phyloP scores from a whole-genome alignment of 53 echinoderm and acorn worm species.

The Antedon mediterranea region DNA sequence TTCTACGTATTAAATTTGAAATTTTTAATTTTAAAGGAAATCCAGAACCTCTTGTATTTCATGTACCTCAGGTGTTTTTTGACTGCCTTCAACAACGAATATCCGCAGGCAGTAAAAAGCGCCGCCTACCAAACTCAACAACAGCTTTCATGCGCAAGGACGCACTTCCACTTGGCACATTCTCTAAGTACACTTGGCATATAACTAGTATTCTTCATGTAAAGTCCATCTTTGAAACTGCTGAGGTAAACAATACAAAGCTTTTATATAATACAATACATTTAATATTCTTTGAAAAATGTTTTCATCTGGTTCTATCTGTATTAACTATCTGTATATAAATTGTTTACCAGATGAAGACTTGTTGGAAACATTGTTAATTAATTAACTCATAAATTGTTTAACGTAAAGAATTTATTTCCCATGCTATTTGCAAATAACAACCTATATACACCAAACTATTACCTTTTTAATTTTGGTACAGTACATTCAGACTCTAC shows the following conservation, averaged over 20 bases:
- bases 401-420: no score
- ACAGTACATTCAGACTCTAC: no score
- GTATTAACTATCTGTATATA: no score
- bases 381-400: no score
- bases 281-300: no score
- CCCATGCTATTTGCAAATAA: no score
- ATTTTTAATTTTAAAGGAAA: slow-evolving; percentile 24
- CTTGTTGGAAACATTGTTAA: no score
- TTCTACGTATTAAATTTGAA: not conserved
- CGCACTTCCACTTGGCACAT: slow-evolving; percentile 83
- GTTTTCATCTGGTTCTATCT: no score
- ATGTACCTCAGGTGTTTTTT: slow-evolving; percentile 86
- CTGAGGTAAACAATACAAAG: slow-evolving; percentile 47
- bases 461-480: no score
- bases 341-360: no score
- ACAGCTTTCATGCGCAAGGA: slow-evolving; percentile 90
- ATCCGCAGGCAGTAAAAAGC: slow-evolving; percentile 61
- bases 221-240: slow-evolving; percentile 83
- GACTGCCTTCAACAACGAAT: slow-evolving; percentile 79
- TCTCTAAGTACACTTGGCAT: slow-evolving; percentile 99
- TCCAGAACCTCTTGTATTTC: slow-evolving; percentile 88
- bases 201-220: slow-evolving; percentile 76
- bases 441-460: no score
- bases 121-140: slow-evolving; percentile 76
- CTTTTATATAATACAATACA: no score